Percentiles rank a stretch among this genome's conserved stretches.
These are phyloP conservation scores for Heliothis subflexa DNA, from an alignment of 1,140 invertebrate species.

Conservation along the genomic window DNA sequence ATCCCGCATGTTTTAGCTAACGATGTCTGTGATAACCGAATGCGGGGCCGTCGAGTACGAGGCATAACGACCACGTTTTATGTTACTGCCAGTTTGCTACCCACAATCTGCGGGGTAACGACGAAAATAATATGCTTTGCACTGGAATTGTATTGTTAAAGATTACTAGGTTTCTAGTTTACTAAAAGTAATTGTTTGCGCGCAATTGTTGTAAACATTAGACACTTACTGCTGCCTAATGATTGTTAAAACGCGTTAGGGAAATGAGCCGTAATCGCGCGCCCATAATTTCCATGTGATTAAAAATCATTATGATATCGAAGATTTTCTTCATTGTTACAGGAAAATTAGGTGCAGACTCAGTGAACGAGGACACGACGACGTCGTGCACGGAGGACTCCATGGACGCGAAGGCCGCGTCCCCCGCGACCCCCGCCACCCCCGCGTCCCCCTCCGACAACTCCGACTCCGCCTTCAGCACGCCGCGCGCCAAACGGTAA, in stretches of 20 bases:
- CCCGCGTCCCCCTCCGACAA: conserved; percentile 79
- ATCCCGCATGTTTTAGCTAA: conserved; percentile 35
- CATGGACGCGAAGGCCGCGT: conserved; percentile 85
- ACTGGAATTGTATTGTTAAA: conserved; percentile 9
- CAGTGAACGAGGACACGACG: conserved; percentile 87
- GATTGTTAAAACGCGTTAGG: conserved; percentile 18
- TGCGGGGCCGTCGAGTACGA: conserved; percentile 27
- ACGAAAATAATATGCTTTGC: conserved; percentile 20
- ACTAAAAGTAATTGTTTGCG: neutral
- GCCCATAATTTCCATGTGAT: neutral
- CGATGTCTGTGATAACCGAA: conserved; percentile 32
- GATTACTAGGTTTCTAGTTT: conserved; percentile 12
- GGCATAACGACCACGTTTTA: conserved; percentile 38
- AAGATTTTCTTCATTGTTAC: conserved; percentile 43
- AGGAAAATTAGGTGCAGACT: conserved; percentile 82
- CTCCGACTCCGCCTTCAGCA: conserved; percentile 81
- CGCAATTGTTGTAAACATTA: neutral
- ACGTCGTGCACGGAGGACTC: conserved; percentile 91
- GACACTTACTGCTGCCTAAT: neutral
- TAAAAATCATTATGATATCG: neutral
- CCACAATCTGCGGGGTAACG: conserved; percentile 19
- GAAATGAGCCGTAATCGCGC: conserved; percentile 14
- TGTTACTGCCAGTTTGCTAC: conserved; percentile 26
- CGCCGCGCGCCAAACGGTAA: conserved; percentile 80
- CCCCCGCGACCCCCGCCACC: conserved; percentile 77